Conservation (phyloP, 1,140 invertebrate genomes). For the Drosophila insularis region DNA sequence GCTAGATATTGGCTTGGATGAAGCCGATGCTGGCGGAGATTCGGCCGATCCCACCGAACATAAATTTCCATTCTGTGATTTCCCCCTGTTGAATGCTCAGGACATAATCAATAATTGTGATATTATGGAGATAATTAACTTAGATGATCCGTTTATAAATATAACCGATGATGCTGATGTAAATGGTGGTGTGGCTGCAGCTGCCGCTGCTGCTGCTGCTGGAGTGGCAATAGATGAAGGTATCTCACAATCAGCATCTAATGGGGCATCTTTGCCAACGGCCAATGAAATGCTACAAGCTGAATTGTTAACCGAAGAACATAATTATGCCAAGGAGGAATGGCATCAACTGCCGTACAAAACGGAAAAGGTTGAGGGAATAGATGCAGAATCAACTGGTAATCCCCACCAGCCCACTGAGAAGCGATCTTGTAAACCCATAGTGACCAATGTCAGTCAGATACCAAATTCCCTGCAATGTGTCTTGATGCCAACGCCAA, state of each 20-base stretch:
- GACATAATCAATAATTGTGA: conserved; percentile 82
- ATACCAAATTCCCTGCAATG: conserved; percentile 61
- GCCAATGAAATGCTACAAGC: conserved; percentile 66
- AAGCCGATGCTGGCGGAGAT: conserved; percentile 56
- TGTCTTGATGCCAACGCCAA: conserved; percentile 42
- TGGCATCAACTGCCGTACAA: conserved; percentile 68
- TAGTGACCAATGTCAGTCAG: conserved; percentile 76
- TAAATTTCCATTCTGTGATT: conserved; percentile 77
- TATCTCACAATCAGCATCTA: not conserved
- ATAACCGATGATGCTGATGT: conserved; percentile 74
- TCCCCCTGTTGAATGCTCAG: conserved; percentile 73
- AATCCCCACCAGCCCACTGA: conserved; percentile 3
- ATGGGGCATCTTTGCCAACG: conserved; percentile 10
- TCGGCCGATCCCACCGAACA: conserved; percentile 62
- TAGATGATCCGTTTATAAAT: conserved; percentile 79
- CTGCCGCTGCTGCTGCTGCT: not conserved
- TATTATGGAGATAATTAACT: conserved; percentile 81
- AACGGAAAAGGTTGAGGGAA: conserved; percentile 65
- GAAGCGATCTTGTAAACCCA: conserved; percentile 68
- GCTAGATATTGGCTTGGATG: conserved; percentile 69
- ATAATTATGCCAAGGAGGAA: conserved; percentile 78
- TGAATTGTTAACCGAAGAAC: conserved; percentile 71
- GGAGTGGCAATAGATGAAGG: not conserved
- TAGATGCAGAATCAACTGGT: conserved; percentile 17
- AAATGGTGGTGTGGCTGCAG: conserved; percentile 21